Base-by-base conservation (phyloP, 2,113 vertebrate species). In the Zosterops borbonicus region DNA sequence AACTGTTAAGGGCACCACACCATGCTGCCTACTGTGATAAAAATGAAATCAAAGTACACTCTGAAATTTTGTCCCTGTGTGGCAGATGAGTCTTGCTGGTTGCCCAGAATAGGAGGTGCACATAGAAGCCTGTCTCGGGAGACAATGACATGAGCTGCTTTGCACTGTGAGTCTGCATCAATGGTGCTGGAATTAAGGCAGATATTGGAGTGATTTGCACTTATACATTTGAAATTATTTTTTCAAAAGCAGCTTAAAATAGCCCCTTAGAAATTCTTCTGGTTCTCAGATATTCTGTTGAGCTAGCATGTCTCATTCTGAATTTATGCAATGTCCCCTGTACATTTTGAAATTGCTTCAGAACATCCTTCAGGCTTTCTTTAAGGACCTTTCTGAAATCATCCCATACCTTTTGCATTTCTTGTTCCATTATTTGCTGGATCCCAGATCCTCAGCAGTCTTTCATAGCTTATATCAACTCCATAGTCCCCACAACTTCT, bases 101-200 rank as follows among this genome's bases (percentile, higher is more conserved):
- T 80, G 14, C n/a, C 14, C 35, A 55, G 71, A 68, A 24, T 3
- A 60, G 19, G 25, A 81, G 25, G 3, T 46, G n/a, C 39, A 42
- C 0, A 0, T 6, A 44, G 64, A 83, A 69, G 25, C 25, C 11
- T 11, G 0, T 16, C 42, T 78, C 56, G 70, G 33, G 31, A 50
- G 58, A 12, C 4, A 69, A 19, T 19, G 16, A 13, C 22, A 24
- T 9, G 12, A 25, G 41, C 56, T 62, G 37, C 46, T 9, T 13
- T 80, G 29, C 33, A 35, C 21, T 49, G 35, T 60, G 20, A 50
- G 15, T 49, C 87, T 91, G 50, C 50, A 83, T 4, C 33, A 27
- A 11, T 31, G 31, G 5, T 35, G 27, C 7, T 69, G 28, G 19
- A 65, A 77, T 62, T 73, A 69, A 69, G 22, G 13, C 13, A 56